These are phyloP conservation scores for Criorhina ranunculi DNA, from an alignment of 2,888 invertebrate species.

Conservation along the genomic window DNA sequence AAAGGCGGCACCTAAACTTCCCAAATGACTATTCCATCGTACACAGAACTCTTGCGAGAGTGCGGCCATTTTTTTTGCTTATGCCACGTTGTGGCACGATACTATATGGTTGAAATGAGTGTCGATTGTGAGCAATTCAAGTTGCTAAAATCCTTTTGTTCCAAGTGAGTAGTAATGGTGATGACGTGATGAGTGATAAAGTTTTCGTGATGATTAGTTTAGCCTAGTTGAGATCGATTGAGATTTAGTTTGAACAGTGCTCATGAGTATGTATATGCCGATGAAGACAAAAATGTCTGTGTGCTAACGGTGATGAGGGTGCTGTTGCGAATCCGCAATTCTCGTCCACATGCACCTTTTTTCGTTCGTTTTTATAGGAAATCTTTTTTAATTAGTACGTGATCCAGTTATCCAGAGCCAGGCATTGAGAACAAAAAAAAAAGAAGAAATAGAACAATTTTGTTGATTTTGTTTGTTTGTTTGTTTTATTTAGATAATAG, in stretches of 20 bases:
- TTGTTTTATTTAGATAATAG: not conserved
- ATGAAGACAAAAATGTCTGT: not conserved
- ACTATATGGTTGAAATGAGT: not conserved
- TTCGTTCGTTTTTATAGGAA: constrained; percentile 13
- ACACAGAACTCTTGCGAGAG: constrained; percentile 84
- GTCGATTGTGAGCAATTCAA: constrained; percentile 4
- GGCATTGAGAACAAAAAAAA: constrained; percentile 35
- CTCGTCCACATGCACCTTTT: constrained; percentile 17
- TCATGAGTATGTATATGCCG: not conserved
- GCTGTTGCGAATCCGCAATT: constrained; percentile 20
- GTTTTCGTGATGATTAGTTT: constrained; percentile 9
- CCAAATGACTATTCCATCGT: constrained; percentile 84
- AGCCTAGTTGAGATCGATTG: constrained; percentile 23
- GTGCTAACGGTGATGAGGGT: constrained; percentile 9
- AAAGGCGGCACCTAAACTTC: constrained; percentile 84
- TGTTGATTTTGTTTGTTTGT: constrained; percentile 26
- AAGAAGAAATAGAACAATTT: constrained; percentile 49
- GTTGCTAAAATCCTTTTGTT: not conserved
- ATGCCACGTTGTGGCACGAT: constrained; percentile 44
- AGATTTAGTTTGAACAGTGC: constrained; percentile 7
- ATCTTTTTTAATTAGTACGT: constrained; percentile 15
- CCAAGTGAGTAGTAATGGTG: not conserved
- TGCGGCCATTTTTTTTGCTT: constrained; percentile 68
- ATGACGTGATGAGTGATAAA: constrained; percentile 1
- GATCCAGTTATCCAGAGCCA: constrained; percentile 45